A percentile compares a stretch with the other conserved stretches of the same genome.
phyloP scores from a whole-genome alignment of 2,113 vertebrate genomes.

The Chionis minor region DNA sequence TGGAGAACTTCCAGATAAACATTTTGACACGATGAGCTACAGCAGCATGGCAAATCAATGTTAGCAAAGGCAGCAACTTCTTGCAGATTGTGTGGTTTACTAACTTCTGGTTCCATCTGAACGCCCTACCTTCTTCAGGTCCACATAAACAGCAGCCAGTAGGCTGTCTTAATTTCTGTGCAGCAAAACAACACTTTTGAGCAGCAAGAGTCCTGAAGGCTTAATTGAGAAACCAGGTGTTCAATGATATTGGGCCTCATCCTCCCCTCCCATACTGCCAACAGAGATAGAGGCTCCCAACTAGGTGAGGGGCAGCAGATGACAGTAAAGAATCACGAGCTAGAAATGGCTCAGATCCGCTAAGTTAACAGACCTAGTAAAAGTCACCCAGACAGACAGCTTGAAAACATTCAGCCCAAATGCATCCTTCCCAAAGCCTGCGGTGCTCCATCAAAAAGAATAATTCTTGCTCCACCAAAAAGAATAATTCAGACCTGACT shows the following conservation, averaged over 20 bases:
- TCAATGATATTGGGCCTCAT: background rate
- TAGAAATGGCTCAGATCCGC: background rate
- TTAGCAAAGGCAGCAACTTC: background rate
- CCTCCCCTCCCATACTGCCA: background rate
- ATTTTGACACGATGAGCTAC: background rate
- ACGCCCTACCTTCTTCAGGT: background rate
- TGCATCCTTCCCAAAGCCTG: background rate
- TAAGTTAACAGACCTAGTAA: background rate
- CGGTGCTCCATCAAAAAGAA: background rate
- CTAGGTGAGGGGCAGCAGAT: background rate
- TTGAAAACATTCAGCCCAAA: background rate
- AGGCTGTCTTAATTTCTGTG: background rate
- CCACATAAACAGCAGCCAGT: background rate
- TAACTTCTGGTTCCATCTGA: background rate
- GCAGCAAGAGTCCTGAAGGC: background rate
- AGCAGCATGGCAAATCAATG: background rate
- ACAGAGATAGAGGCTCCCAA: accelerated
- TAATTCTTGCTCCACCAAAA: background rate
- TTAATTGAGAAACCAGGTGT: background rate
- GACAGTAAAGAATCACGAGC: accelerated
- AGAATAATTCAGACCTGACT: background rate
- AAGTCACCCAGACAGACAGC: background rate
- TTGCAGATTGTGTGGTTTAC: background rate
- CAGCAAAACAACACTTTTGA: background rate
- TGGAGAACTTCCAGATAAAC: background rate